Evolutionary conservation across 2,797 vertebrate genomes (phyloP), one percentile per base, ranked within the genome.

Genomic region (Naso thynnoides): DNA sequence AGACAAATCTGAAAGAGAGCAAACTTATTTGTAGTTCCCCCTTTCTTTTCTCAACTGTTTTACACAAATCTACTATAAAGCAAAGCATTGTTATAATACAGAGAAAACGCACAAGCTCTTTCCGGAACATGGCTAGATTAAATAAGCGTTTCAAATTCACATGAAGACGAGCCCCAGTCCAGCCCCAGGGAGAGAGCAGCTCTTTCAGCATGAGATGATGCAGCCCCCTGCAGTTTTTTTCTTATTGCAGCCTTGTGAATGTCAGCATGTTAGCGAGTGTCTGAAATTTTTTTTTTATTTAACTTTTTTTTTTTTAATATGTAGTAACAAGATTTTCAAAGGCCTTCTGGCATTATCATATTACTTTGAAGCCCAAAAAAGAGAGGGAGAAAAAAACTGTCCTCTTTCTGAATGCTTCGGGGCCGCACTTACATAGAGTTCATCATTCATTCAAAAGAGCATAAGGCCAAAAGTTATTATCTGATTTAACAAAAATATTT

Each of bases 191-290:
- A 81, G 69, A 54, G 69, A 73, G 53, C 50, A 31, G 78, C 73
- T 82, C 80, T 73, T 71, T 81, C 66, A 87, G 79, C 75, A 29
- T 70, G 76, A 87, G 84, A 86, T 75, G 83, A 70, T 86, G 78
- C 78, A 86, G 84, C 81, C 74, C 82, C 85, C 85, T 78, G 73
- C 77, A 77, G 81, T 73, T 86, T 75, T 57, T 66, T 66, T 78
- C 64, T 81, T 81, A 82, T 86, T 89, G 82, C 73, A 78, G 79
- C 86, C 73, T 86, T 78, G 65, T 86, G 84, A 86, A 80, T 89
- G 79, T 88, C 87, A 87, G 81, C 64, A 86, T 85, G 84, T 89
- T 89, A 82, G 79, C 71, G 81, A 82, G 64, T 58, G 71, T 81
- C 83, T 80, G 79, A 86, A 82, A 66, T 33, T 81, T 77, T 72